Percentiles rank a stretch among this genome's conserved stretches.
Evolutionary conservation across 2,797 vertebrate species (phyloP).

Genomic region (Sebastes reedi): DNA sequence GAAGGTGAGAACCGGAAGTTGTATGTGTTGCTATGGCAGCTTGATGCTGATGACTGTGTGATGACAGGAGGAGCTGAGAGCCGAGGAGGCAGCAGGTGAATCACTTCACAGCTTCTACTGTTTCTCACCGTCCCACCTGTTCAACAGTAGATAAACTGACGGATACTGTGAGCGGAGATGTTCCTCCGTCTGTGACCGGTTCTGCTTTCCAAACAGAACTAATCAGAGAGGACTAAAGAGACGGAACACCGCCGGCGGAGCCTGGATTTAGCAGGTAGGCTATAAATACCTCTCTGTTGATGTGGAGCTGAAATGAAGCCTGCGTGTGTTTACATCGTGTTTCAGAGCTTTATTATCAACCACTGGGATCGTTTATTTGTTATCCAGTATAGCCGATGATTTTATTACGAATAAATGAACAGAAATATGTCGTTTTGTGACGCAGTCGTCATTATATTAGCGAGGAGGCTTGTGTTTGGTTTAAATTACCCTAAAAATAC

Average conservation of each 20-base stretch:
- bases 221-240: constrained; percentile 6
- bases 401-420: not conserved
- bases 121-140: constrained; percentile 25
- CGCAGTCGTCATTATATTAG: constrained; percentile 3
- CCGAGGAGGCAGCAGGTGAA: constrained; percentile 69
- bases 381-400: not conserved
- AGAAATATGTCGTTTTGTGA: not conserved
- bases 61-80: constrained; percentile 51
- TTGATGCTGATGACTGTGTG: constrained; percentile 14
- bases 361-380: accelerated
- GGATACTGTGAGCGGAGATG: not conserved
- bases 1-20: constrained; percentile 27
- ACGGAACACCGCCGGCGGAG: constrained; percentile 29
- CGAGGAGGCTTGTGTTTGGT: not conserved
- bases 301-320: not conserved
- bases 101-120: constrained; percentile 4
- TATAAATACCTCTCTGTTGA: constrained; percentile 61
- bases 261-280: constrained; percentile 72
- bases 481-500: not conserved
- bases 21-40: accelerated
- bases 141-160: not conserved
- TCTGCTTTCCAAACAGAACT: not conserved
- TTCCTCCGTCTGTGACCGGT: not conserved
- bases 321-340: not conserved
- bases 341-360: accelerated